phyloP scores from a whole-genome alignment of 2,797 vertebrate genomes.

The Onychomys torridus region DNA sequence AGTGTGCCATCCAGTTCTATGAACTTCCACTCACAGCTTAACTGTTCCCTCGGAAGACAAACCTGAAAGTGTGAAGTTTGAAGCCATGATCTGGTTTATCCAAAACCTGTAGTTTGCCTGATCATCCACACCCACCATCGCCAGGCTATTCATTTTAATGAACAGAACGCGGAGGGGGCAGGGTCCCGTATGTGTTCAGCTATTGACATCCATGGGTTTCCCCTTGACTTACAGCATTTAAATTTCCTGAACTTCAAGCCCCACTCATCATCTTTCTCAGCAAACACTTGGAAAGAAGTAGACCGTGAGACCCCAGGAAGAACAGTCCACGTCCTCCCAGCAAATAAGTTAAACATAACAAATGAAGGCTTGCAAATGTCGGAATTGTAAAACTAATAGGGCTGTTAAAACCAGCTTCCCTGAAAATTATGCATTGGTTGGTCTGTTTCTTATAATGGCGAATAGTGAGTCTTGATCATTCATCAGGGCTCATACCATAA shows the following conservation, averaged over 20 bases:
- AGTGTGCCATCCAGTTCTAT: background rate
- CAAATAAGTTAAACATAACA: conserved; percentile 79
- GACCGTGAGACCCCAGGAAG: conserved; percentile 67
- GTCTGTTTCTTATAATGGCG: conserved; percentile 80
- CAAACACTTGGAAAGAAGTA: conserved; percentile 64
- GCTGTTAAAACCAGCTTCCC: conserved; percentile 82
- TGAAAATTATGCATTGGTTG: conserved; percentile 81
- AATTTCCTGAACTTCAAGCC: background rate
- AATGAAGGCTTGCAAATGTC: conserved; percentile 78
- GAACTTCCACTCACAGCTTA: background rate
- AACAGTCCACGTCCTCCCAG: conserved; percentile 50
- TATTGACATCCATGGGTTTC: background rate
- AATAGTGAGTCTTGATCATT: conserved; percentile 74
- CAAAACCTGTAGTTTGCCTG: background rate
- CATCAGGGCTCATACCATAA: conserved; percentile 70
- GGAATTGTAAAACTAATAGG: conserved; percentile 81
- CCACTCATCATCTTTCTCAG: background rate
- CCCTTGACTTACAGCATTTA: background rate
- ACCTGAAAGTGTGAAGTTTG: background rate
- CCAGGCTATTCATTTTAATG: background rate
- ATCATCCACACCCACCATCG: background rate
- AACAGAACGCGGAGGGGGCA: background rate
- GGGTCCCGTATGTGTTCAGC: background rate
- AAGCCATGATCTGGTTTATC: background rate
- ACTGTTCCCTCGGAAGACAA: background rate